Evolutionary conservation across 2,113 vertebrate genomes (phyloP).

Genomic region (Leiothrix lutea): DNA sequence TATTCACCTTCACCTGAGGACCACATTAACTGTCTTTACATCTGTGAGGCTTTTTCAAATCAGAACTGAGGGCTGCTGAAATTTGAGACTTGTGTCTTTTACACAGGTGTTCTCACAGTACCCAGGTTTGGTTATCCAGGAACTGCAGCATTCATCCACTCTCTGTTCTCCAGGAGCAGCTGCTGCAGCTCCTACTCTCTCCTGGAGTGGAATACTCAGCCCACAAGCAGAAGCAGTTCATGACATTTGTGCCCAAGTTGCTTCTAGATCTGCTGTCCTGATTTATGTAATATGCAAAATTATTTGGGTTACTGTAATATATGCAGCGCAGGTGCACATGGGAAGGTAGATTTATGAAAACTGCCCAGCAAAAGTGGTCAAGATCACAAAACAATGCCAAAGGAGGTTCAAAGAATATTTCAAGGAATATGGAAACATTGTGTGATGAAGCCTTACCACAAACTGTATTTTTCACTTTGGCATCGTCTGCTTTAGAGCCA

Average conservation of each 20-base stretch:
- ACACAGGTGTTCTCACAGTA: neutral
- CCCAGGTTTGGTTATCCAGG: no score
- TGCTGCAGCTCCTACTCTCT: neutral
- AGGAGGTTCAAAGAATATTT: neutral
- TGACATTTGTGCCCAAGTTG: neutral
- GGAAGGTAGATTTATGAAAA: neutral
- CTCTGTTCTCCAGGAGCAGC: neutral
- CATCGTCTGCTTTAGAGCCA: neutral
- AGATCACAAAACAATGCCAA: neutral
- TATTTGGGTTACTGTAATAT: neutral
- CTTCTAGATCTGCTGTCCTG: neutral
- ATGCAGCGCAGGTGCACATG: fast-evolving
- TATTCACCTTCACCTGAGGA: neutral
- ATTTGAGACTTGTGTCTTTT: neutral
- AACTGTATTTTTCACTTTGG: neutral
- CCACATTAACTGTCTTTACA: neutral
- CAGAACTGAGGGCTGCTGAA: neutral
- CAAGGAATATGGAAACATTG: neutral
- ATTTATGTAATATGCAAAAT: neutral
- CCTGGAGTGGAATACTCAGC: neutral
- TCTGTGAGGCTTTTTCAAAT: neutral
- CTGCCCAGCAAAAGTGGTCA: neutral
- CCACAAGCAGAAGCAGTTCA: neutral
- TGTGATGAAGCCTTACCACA: neutral
- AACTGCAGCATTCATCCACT: no score